phyloP scores from a whole-genome alignment of 2,113 vertebrate genomes.

The Eulacestoma nigropectus region DNA sequence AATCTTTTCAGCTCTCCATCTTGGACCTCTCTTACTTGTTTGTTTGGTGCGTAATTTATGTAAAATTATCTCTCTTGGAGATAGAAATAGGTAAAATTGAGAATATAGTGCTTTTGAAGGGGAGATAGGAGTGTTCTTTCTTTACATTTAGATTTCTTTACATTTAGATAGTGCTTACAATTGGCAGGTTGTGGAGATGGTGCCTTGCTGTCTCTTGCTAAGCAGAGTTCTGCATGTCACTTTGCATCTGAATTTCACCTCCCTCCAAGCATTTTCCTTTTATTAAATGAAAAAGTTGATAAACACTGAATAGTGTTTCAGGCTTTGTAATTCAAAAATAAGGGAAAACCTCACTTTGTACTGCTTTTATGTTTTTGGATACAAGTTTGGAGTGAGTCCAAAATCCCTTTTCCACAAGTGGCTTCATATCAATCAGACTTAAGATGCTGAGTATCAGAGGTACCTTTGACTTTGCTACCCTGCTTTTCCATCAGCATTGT shows the following conservation, averaged over 20 bases:
- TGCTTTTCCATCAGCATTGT: neutral
- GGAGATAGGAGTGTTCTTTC: neutral
- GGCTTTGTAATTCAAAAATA: neutral
- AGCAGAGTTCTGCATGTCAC: neutral
- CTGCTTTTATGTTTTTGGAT: neutral
- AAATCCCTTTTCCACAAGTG: neutral
- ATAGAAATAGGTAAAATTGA: neutral
- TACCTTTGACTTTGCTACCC: neutral
- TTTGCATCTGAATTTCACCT: neutral
- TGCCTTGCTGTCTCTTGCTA: neutral
- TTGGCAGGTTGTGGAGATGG: neutral
- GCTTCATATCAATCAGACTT: neutral
- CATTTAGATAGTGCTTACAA: neutral
- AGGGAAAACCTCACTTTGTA: neutral
- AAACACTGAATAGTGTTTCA: neutral
- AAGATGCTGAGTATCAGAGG: neutral
- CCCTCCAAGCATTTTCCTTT: neutral
- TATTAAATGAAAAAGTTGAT: neutral
- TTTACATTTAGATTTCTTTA: neutral
- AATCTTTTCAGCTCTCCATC: neutral
- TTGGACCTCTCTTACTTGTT: neutral
- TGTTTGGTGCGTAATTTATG: neutral
- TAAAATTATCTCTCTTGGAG: neutral
- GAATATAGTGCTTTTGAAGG: neutral
- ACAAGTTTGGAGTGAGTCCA: neutral